phyloP scores from a whole-genome alignment of 2,113 vertebrate species.

The Pampusana beccarii region DNA sequence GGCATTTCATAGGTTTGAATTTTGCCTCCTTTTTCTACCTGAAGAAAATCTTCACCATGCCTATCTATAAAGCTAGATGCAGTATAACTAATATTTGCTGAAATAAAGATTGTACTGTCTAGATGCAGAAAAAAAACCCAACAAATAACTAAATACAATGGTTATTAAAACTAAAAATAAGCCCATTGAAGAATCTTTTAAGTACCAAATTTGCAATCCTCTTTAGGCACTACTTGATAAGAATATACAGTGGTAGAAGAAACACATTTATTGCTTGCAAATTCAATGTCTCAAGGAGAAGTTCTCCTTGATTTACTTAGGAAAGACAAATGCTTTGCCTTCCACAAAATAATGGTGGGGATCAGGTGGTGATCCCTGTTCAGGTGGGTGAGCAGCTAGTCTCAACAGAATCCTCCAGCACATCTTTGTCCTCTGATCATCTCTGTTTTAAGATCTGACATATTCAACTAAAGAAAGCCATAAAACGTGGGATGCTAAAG shows the following conservation, averaged over 20 bases:
- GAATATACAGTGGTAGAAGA: not conserved
- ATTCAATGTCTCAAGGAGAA: not conserved
- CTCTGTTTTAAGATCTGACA: not conserved
- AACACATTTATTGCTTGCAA: not conserved
- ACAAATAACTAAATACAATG: not conserved
- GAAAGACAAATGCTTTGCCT: not conserved
- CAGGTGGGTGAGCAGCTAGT: not conserved
- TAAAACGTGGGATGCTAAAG: not conserved
- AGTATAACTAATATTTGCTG: not conserved
- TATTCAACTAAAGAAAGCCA: not conserved
- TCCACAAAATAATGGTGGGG: not conserved
- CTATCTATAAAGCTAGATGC: not conserved
- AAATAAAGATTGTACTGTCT: not conserved
- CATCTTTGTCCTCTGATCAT: not conserved
- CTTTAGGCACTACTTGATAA: not conserved
- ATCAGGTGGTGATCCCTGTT: not conserved
- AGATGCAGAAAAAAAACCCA: not conserved
- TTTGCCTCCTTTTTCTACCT: not conserved
- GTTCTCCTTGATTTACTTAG: not conserved
- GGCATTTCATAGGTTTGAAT: not conserved
- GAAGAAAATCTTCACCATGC: not conserved
- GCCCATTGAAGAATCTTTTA: not conserved
- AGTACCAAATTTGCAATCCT: not conserved
- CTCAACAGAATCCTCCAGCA: not conserved
- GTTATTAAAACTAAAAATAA: not conserved